Evolutionary conservation across 2,888 invertebrate species (phyloP), one percentile per base, ranked within the genome.

Genomic region (Autographa pulchrina): DNA sequence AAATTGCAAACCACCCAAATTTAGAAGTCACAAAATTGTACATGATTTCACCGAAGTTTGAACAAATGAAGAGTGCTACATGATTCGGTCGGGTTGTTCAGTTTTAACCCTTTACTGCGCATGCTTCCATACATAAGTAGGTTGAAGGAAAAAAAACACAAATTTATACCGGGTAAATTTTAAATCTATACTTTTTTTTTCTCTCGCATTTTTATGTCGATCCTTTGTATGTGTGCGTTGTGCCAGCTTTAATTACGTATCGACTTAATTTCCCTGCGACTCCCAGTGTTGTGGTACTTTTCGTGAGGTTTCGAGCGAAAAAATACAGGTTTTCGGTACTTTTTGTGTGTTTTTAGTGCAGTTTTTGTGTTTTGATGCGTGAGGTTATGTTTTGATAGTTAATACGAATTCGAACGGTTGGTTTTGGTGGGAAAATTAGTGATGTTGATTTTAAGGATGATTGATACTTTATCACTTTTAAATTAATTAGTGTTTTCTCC

Each of bases 101-200:
- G 71, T 74, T 86, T 94, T 92, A 95, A 94, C 95, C 95, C 95
- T 95, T 95, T 94, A 94, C 93, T 95, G 95, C 95, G 95, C 95
- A 96, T 95, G 95, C 88, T 93, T 81, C 89, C 93, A 93, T 94
- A 94, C 94, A 94, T 93, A 94, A 94, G 94, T 94, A 94, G 92
- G 89, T 90, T 89, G 91, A 88, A 89, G 92, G 94, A 95, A 96
- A 96, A n/a, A 96, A 96, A 96, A 96, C 94, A 93, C 95, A 93
- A 96, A 94, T 95, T 95, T 96, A 95, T 95, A 94, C 96, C 96
- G 96, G 96, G 96, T 89, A 96, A 96, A 95, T 94, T 95, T 96
- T 95, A 95, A 95, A 95, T 92, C 94, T 96, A 96, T 96, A 95
- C 95, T 96, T 96, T 96, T 96, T 94, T 95, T 95, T 94, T 90